Evolutionary conservation across 2,888 invertebrate species (phyloP).

Genomic region (Malachius bipustulatus): DNA sequence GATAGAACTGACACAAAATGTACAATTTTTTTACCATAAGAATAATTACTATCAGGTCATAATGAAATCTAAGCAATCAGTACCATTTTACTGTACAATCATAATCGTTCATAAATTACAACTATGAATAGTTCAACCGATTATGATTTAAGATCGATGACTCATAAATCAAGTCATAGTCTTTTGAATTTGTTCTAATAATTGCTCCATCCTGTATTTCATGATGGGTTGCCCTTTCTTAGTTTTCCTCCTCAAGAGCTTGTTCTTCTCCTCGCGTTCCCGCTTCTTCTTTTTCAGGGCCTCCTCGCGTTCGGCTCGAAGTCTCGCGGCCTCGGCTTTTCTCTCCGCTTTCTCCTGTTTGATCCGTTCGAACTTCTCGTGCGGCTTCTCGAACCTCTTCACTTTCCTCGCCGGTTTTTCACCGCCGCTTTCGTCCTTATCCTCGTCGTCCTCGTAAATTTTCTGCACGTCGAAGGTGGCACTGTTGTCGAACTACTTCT

Average conservation of each 20-base stretch:
- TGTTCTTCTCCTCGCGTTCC: slow-evolving; percentile 56
- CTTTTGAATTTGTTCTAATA: slow-evolving; percentile 62
- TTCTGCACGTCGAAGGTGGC: slow-evolving; percentile 40
- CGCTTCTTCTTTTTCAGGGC: slow-evolving; percentile 56
- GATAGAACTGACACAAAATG: too few relatives aligned
- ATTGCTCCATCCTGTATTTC: slow-evolving; percentile 65
- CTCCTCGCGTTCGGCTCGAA: slow-evolving; percentile 46
- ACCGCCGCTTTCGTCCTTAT: slow-evolving; percentile 17
- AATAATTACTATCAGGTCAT: too few relatives aligned
- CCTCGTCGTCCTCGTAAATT: slow-evolving; percentile 37
- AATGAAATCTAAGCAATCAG: too few relatives aligned
- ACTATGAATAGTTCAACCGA: too few relatives aligned
- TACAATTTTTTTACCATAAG: too few relatives aligned
- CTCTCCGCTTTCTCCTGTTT: slow-evolving; percentile 44
- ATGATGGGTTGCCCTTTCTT: slow-evolving; percentile 77
- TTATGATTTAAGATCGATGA: too few relatives aligned
- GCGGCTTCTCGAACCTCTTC: slow-evolving; percentile 36
- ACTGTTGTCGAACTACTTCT: slow-evolving; percentile 35
- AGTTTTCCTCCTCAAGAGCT: slow-evolving; percentile 63
- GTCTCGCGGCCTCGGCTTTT: slow-evolving; percentile 39
- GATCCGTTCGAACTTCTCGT: slow-evolving; percentile 42
- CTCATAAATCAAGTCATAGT: too few relatives aligned
- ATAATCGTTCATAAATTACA: too few relatives aligned
- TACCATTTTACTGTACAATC: too few relatives aligned
- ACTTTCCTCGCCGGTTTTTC: neutral